phyloP scores from a whole-genome alignment of 2,888 invertebrate species.

The Eugnorisma glareosa region DNA sequence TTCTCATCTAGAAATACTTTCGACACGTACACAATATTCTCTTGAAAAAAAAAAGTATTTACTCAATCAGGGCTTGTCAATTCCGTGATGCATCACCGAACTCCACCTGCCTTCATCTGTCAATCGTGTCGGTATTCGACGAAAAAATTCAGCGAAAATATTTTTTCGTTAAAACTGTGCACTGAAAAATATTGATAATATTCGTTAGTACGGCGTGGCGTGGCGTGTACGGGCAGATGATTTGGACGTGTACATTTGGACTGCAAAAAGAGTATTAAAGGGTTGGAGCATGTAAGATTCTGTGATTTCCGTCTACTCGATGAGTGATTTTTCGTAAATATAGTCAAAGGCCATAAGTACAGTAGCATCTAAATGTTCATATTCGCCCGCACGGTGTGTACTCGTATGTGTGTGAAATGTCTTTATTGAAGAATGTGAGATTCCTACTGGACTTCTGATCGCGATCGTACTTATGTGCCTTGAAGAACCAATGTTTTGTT shows the following conservation, averaged over 20 bases:
- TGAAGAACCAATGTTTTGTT: background rate
- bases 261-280: background rate
- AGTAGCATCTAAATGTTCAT: too few relatives aligned
- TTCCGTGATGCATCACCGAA: conserved; percentile 57
- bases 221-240: background rate
- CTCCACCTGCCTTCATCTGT: conserved; percentile 61
- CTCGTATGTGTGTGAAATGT: too few relatives aligned
- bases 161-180: conserved; percentile 15
- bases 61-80: conserved; percentile 62
- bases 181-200: conserved; percentile 5
- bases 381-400: too few relatives aligned
- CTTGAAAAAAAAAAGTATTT: conserved; percentile 28
- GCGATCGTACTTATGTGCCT: background rate
- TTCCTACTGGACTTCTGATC: background rate
- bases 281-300: background rate
- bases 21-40: conserved; percentile 29
- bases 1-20: background rate
- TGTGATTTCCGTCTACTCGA: background rate
- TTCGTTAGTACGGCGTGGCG: background rate
- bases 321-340: too few relatives aligned
- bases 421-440: too few relatives aligned
- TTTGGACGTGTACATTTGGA: background rate
- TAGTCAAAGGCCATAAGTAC: too few relatives aligned
- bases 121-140: conserved; percentile 24
- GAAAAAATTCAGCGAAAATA: conserved; percentile 30